Percentiles rank a stretch among this genome's conserved stretches.
phyloP scores from a whole-genome alignment of 2,113 vertebrate genomes.

The Phodopus roborovskii region DNA sequence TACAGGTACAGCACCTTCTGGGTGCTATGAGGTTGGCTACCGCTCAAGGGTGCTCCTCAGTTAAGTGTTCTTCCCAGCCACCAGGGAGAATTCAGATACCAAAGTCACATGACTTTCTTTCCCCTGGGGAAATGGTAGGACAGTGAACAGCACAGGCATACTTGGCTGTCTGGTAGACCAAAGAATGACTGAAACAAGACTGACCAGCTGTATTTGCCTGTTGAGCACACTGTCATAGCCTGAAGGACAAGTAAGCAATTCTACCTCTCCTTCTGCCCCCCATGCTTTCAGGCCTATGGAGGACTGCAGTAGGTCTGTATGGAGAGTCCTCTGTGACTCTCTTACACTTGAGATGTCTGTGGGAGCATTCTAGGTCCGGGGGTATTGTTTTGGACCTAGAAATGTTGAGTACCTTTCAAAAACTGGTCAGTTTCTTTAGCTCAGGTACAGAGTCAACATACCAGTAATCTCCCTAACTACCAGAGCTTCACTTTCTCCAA shows the following conservation, averaged over 20 bases:
- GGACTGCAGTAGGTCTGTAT: not conserved
- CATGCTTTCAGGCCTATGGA: not conserved
- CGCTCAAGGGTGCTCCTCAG: fast-evolving
- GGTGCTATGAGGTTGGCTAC: too few species aligned
- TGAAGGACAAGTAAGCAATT: not conserved
- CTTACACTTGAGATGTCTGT: not conserved
- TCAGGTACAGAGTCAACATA: not conserved
- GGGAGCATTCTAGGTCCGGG: not conserved
- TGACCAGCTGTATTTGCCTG: fast-evolving
- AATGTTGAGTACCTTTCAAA: fast-evolving
- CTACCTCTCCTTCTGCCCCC: not conserved
- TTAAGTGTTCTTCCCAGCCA: fast-evolving
- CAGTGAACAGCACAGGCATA: fast-evolving
- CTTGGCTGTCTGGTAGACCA: too few species aligned
- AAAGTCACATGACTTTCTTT: not conserved
- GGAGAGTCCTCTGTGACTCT: not conserved
- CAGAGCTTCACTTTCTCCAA: not conserved
- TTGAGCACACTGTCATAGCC: fast-evolving
- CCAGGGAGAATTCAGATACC: not conserved
- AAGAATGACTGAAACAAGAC: not conserved
- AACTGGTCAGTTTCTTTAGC: not conserved
- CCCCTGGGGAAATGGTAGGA: not conserved
- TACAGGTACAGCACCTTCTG: not conserved
- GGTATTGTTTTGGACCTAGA: not conserved
- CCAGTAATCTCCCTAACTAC: too few species aligned